Evolutionary conservation across 1,140 invertebrate species (phyloP).

Genomic region (Ruditapes philippinarum): DNA sequence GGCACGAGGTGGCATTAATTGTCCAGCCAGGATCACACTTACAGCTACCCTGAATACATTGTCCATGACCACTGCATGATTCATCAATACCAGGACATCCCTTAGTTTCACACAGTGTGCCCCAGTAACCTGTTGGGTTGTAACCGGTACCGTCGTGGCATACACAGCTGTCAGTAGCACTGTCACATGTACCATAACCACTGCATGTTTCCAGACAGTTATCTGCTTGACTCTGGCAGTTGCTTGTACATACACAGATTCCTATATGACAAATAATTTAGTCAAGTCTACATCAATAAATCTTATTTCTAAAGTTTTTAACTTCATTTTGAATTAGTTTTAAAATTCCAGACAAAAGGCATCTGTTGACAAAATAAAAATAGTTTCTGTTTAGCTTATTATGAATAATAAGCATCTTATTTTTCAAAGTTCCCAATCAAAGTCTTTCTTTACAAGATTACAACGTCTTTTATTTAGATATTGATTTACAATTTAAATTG

Average conservation of each 20-base stretch:
- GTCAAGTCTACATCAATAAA: too few species aligned
- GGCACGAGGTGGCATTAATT: slow-evolving; percentile 72
- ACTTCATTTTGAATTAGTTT: too few species aligned
- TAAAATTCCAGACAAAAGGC: too few species aligned
- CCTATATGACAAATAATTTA: too few species aligned
- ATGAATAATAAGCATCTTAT: too few species aligned
- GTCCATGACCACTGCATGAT: slow-evolving; percentile 67
- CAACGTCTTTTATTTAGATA: too few species aligned
- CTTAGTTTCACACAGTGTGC: slow-evolving; percentile 55
- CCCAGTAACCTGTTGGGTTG: slow-evolving; percentile 61
- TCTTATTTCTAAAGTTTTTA: too few species aligned
- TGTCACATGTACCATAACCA: slow-evolving; percentile 67
- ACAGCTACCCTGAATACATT: slow-evolving; percentile 66
- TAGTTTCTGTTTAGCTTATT: too few species aligned
- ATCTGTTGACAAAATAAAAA: too few species aligned
- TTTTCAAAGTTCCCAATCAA: too few species aligned
- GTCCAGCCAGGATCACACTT: slow-evolving; percentile 71
- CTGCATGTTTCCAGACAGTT: slow-evolving; percentile 62
- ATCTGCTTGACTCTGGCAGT: slow-evolving; percentile 62
- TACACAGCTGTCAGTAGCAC: slow-evolving; percentile 55
- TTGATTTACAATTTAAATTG: too few species aligned
- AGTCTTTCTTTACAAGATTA: too few species aligned
- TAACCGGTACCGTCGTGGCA: slow-evolving; percentile 49
- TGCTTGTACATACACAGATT: slow-evolving; percentile 60
- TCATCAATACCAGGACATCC: slow-evolving; percentile 59